phyloP scores from a whole-genome alignment of 53 echinoderm and acorn worm species.

The Luidia sarsii region DNA sequence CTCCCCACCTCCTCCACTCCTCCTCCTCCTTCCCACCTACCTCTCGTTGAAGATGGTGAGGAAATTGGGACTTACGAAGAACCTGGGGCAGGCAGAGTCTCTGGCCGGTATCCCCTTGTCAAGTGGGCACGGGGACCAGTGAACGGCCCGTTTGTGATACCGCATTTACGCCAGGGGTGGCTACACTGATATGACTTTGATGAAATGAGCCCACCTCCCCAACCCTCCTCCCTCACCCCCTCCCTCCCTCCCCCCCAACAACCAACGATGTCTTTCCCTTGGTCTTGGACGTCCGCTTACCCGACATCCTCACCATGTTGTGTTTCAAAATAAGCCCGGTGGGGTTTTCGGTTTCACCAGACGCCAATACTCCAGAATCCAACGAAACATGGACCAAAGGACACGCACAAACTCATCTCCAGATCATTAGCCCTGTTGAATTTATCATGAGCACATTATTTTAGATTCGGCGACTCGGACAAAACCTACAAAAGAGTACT shows the following conservation, averaged over 20 bases:
- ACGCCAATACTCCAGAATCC: background rate
- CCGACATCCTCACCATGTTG: slow-evolving; percentile 11
- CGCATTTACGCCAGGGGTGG: slow-evolving; percentile 29
- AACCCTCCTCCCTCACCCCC: too few relatives aligned
- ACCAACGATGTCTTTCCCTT: slow-evolving; percentile 47
- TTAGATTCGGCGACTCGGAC: too few relatives aligned
- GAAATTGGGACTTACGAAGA: slow-evolving; percentile 45
- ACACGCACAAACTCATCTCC: too few relatives aligned
- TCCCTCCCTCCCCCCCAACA: too few relatives aligned
- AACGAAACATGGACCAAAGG: background rate
- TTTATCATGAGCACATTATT: too few relatives aligned
- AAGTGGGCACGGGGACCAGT: slow-evolving; percentile 50
- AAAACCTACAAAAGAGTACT: too few relatives aligned
- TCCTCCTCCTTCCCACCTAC: too few relatives aligned
- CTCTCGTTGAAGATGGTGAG: slow-evolving; percentile 37
- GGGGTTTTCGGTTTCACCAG: slow-evolving; percentile 8
- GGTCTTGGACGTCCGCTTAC: slow-evolving; percentile 28
- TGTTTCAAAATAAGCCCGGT: slow-evolving; percentile 50
- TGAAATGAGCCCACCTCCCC: slow-evolving; percentile 45
- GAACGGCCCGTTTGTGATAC: slow-evolving; percentile 45
- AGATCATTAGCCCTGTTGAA: too few relatives aligned
- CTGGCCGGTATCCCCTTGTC: slow-evolving; percentile 51
- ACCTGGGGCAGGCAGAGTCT: slow-evolving; percentile 18
- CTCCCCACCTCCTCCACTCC: too few relatives aligned
- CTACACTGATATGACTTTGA: slow-evolving; percentile 54